Evolutionary conservation across 2,888 invertebrate genomes (phyloP).

Genomic region (Margaritifera margaritifera): DNA sequence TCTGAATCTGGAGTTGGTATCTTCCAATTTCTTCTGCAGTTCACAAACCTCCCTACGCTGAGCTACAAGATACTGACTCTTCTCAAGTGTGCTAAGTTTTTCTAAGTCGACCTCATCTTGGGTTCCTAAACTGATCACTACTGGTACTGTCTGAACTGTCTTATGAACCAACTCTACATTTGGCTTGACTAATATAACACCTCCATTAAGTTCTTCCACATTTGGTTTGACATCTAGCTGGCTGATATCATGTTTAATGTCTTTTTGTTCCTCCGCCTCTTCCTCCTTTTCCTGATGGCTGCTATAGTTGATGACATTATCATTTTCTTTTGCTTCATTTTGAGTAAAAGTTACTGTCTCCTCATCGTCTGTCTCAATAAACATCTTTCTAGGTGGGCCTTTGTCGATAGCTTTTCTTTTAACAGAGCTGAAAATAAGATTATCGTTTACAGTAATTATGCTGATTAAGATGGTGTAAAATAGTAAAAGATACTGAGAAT

Average conservation of each 20-base stretch:
- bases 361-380: constrained; percentile 35
- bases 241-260: too few species aligned
- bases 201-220: too few species aligned
- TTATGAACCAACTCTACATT: constrained; percentile 6
- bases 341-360: background rate
- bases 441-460: too few species aligned
- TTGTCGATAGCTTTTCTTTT: background rate
- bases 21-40: constrained; percentile 15
- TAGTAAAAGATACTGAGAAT: too few species aligned
- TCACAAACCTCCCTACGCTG: constrained; percentile 25
- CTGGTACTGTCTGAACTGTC: constrained; percentile 27
- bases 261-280: too few species aligned
- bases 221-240: too few species aligned
- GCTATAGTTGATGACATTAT: too few species aligned
- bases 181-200: too few species aligned
- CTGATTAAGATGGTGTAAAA: too few species aligned
- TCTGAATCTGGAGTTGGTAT: constrained; percentile 23
- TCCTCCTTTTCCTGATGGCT: too few species aligned
- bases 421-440: background rate
- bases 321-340: too few species aligned
- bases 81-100: constrained; percentile 27
- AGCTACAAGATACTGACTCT: constrained; percentile 18
- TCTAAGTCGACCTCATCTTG: constrained; percentile 23
- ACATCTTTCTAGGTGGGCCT: constrained; percentile 14
- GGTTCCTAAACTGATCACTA: constrained; percentile 25